A percentile compares a stretch with the other conserved stretches of the same genome.
Evolutionary conservation across 2,888 invertebrate genomes (phyloP).

Genomic region (Macrosoma leucophasiata): DNA sequence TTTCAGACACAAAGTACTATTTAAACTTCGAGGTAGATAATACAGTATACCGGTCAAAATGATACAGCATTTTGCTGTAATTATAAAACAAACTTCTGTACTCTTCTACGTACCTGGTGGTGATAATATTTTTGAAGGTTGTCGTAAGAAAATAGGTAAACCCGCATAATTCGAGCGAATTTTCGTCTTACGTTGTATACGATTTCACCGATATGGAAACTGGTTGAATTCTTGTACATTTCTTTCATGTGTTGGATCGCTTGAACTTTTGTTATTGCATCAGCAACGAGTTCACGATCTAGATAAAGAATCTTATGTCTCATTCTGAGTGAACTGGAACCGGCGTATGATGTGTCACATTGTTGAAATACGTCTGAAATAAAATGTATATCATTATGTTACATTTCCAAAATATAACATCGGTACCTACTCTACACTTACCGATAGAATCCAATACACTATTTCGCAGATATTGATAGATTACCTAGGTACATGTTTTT

Average conservation of each 20-base stretch:
- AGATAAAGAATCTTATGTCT: constrained; percentile 18
- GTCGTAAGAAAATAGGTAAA: constrained; percentile 15
- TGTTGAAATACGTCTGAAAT: constrained; percentile 9
- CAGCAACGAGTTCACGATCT: constrained; percentile 18
- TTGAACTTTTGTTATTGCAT: constrained; percentile 25
- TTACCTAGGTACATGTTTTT: too few species aligned
- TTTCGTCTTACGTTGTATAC: constrained; percentile 27
- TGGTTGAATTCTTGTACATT: constrained; percentile 1
- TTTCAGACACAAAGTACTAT: too few species aligned
- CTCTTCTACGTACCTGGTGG: constrained; percentile 11
- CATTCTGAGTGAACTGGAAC: constrained; percentile 8
- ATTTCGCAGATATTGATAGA: too few species aligned
- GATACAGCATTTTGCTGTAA: too few species aligned
- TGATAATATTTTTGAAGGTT: constrained; percentile 9
- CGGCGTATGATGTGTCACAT: constrained; percentile 8
- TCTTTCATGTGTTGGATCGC: constrained; percentile 23
- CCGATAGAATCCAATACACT: too few species aligned
- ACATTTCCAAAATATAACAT: background rate
- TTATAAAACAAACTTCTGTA: constrained; percentile 1
- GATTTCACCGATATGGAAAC: constrained; percentile 24
- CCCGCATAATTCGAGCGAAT: constrained; percentile 23
- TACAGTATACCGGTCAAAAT: too few species aligned
- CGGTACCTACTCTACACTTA: background rate
- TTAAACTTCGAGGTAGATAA: too few species aligned
- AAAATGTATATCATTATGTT: background rate